Conservation (phyloP, 2,888 invertebrate genomes). For the Trichopoda pennipes region DNA sequence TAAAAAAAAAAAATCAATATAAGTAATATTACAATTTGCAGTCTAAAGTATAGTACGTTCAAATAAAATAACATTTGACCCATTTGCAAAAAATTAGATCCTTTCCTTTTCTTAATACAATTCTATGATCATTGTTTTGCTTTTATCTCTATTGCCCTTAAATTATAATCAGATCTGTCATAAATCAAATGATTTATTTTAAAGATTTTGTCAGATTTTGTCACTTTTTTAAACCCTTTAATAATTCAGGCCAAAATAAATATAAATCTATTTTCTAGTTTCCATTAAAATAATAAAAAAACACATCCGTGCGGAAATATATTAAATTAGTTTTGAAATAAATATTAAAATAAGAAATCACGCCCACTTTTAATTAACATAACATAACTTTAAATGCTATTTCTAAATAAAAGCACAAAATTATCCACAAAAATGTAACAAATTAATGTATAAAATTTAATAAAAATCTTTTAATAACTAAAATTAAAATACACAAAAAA, state of each 20-base stretch:
- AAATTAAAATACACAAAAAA: constrained; percentile 2
- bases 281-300: background rate
- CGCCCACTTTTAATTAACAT: constrained; percentile 42
- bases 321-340: constrained; percentile 3
- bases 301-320: background rate
- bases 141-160: too few species aligned
- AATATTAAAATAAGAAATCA: background rate
- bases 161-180: too few species aligned
- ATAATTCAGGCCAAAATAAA: background rate
- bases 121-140: too few species aligned
- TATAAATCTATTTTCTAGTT: background rate
- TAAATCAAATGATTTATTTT: too few species aligned
- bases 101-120: too few species aligned
- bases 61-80: too few species aligned
- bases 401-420: constrained; percentile 16
- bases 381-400: constrained; percentile 41
- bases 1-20: too few species aligned
- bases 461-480: constrained; percentile 14
- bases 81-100: too few species aligned
- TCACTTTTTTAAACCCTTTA: background rate
- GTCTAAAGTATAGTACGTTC: too few species aligned
- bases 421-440: constrained; percentile 6
- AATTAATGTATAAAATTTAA: constrained; percentile 33
- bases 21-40: too few species aligned
- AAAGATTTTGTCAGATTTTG: too few species aligned